A percentile compares a stretch with the other conserved stretches of the same genome.
These are phyloP conservation scores for Trinectes maculatus DNA, from an alignment of 2,113 vertebrate species.

Conservation along the genomic window DNA sequence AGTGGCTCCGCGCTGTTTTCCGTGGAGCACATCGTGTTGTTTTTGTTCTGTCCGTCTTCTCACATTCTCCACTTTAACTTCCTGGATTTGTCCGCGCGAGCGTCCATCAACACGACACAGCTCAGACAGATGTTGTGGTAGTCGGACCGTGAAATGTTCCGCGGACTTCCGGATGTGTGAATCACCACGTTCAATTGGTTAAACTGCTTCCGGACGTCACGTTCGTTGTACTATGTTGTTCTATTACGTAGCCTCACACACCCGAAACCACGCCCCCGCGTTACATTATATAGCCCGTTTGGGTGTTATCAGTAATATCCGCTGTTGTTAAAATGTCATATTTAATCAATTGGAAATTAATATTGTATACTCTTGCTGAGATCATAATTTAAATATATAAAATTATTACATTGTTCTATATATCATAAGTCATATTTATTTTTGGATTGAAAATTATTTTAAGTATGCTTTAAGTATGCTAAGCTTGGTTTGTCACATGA, in stretches of 20 bases:
- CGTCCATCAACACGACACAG: slow-evolving; percentile 6
- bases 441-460: no score
- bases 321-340: no score
- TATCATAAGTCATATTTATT: no score
- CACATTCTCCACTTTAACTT: slow-evolving; percentile 52
- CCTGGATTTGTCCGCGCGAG: neutral
- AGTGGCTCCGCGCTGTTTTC: slow-evolving; percentile 54
- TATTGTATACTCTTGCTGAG: no score
- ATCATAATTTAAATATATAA: no score
- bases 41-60: slow-evolving; percentile 1
- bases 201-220: slow-evolving; percentile 23
- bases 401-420: no score
- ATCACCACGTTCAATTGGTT: slow-evolving; percentile 37
- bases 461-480: no score
- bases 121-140: neutral
- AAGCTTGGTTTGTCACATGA: no score
- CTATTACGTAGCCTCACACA: slow-evolving; percentile 45
- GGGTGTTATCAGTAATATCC: no score
- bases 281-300: no score
- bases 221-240: no score
- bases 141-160: neutral
- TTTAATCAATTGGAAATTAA: no score
- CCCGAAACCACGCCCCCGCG: slow-evolving; percentile 28
- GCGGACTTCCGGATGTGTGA: slow-evolving; percentile 39
- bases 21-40: slow-evolving; percentile 69